These are phyloP conservation scores for Myiagra hebetior DNA, from an alignment of 2,113 vertebrate species.

Conservation along the genomic window DNA sequence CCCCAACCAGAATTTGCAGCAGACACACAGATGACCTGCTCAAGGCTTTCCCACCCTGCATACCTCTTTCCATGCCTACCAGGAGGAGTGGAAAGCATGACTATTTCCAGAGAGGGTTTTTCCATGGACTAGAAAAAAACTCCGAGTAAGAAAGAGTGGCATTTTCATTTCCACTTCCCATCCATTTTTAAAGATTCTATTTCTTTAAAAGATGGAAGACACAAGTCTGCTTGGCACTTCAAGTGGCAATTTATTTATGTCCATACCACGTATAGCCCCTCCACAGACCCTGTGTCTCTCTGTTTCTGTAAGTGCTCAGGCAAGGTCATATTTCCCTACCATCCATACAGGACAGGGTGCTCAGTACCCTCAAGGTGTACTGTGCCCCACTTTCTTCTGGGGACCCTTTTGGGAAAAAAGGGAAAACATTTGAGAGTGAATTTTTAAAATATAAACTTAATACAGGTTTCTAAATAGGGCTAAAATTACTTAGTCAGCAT, in stretches of 20 bases:
- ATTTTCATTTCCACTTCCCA: not conserved
- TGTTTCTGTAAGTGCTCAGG: not conserved
- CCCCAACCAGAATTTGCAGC: not conserved
- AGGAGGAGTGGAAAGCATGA: not conserved
- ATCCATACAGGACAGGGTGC: fast-evolving
- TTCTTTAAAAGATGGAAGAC: not conserved
- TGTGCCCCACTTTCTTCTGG: not conserved
- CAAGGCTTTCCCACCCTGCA: not conserved
- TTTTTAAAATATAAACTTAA: not conserved
- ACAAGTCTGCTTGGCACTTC: not conserved
- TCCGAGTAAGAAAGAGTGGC: not conserved
- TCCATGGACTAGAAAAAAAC: not conserved
- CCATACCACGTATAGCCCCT: not conserved
- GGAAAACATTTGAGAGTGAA: not conserved
- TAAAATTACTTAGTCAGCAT: not conserved
- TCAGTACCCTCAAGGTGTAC: fast-evolving
- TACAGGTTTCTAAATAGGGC: not conserved
- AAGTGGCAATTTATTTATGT: not conserved
- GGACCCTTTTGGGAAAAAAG: not conserved
- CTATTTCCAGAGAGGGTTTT: not conserved
- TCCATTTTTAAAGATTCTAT: not conserved
- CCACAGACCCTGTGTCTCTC: not conserved
- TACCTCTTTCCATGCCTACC: not conserved
- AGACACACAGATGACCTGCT: not conserved
- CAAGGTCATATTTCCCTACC: not conserved